A percentile compares a stretch with the other conserved stretches of the same genome.
phyloP scores from a whole-genome alignment of 2,888 invertebrate genomes.

The Allolobophora icterica region DNA sequence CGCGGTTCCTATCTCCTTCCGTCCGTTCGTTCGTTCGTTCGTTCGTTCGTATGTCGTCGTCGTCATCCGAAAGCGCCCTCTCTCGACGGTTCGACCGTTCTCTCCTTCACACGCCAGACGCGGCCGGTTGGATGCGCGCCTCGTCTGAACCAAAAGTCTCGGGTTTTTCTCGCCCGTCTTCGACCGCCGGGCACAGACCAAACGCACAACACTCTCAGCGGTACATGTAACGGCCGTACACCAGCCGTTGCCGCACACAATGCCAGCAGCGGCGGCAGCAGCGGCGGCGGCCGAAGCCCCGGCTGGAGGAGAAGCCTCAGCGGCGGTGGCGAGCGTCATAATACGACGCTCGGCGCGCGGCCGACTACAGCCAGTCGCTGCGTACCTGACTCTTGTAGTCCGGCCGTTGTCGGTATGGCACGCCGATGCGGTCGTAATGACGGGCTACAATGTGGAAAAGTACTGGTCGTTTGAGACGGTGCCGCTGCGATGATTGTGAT shows the following conservation, averaged over 20 bases:
- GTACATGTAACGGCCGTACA: neutral
- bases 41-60: neutral
- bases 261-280: neutral
- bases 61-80: conserved; percentile 17
- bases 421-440: neutral
- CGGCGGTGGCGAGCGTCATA: neutral
- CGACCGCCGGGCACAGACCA: neutral
- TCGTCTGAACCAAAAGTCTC: neutral
- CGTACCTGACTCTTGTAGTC: neutral
- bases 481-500: too few relatives aligned
- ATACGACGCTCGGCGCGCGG: conserved; percentile 4
- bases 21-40: neutral
- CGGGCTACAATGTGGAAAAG: neutral
- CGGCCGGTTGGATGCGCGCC: neutral
- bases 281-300: neutral
- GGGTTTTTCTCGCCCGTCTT: neutral
- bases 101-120: neutral
- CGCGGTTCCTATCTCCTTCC: too few relatives aligned
- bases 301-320: neutral
- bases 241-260: neutral
- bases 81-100: neutral
- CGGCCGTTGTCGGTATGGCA: neutral
- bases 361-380: conserved; percentile 11
- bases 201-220: neutral
- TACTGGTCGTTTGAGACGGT: neutral